Conservation (phyloP, 2,113 vertebrate species). For the Eurystomus gularis region DNA sequence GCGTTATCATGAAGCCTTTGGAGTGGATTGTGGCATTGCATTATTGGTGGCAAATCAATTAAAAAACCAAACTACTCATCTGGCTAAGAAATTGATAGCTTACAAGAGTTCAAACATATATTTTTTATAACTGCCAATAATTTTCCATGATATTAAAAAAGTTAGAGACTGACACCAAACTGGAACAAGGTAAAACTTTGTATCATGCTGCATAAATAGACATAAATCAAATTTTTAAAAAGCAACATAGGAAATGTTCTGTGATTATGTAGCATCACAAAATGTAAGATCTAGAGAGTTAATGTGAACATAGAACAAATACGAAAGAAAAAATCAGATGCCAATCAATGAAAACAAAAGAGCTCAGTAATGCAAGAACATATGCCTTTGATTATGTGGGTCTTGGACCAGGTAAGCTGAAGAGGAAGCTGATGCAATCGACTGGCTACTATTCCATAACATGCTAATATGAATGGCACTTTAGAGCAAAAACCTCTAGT, state of each 20-base stretch:
- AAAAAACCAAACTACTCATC: background rate
- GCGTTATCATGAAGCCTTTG: background rate
- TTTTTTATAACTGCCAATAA: background rate
- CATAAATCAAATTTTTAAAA: background rate
- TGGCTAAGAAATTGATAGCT: background rate
- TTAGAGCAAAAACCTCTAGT: background rate
- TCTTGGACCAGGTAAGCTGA: background rate
- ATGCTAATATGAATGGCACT: background rate
- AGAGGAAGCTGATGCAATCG: background rate
- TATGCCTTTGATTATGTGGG: background rate
- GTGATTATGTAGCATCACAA: background rate
- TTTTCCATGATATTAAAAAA: background rate
- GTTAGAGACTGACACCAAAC: background rate
- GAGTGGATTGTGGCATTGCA: background rate
- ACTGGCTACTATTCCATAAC: background rate
- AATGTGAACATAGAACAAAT: background rate
- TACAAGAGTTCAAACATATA: background rate
- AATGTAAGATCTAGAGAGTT: background rate
- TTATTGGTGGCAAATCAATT: background rate
- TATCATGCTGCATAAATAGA: background rate
- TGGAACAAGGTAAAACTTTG: background rate
- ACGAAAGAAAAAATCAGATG: background rate
- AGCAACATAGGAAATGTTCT: background rate
- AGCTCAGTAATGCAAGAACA: background rate
- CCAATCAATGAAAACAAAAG: background rate